phyloP scores from a whole-genome alignment of 2,888 invertebrate genomes.

The Neelides folsomi region DNA sequence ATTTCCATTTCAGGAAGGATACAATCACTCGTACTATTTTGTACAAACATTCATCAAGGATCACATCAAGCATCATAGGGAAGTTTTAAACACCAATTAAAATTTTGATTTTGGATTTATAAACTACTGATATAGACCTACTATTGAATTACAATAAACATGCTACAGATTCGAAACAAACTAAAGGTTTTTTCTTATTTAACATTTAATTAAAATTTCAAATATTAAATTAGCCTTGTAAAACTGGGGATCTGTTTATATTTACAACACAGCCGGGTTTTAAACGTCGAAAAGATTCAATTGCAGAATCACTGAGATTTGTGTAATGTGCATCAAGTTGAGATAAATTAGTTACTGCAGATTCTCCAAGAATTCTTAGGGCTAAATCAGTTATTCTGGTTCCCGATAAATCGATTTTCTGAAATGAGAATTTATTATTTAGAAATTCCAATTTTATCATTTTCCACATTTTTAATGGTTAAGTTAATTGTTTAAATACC shows the following conservation, averaged over 20 bases:
- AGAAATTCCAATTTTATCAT: too few relatives aligned
- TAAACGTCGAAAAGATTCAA: constrained; percentile 15
- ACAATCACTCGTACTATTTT: constrained; percentile 91
- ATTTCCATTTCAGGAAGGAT: constrained; percentile 53
- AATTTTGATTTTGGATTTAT: neutral
- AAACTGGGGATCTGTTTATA: neutral
- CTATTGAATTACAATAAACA: neutral
- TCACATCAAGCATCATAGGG: constrained; percentile 76
- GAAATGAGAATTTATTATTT: neutral
- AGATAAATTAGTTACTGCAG: constrained; percentile 13
- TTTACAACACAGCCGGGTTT: constrained; percentile 20
- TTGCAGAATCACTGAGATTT: constrained; percentile 17
- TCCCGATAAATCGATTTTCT: constrained; percentile 24
- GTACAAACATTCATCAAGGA: constrained; percentile 82
- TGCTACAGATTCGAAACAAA: neutral
- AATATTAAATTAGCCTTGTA: too few relatives aligned
- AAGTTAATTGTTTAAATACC: neutral
- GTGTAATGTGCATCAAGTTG: constrained; percentile 27
- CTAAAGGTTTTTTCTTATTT: neutral
- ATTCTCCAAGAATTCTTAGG: constrained; percentile 12
- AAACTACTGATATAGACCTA: neutral
- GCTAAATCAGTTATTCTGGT: constrained; percentile 23
- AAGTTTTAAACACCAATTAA: constrained; percentile 12
- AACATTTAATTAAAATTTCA: too few relatives aligned
- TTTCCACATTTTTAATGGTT: too few relatives aligned